phyloP scores from a whole-genome alignment of 1,140 invertebrate species.

The Himalopsyche phryganea region DNA sequence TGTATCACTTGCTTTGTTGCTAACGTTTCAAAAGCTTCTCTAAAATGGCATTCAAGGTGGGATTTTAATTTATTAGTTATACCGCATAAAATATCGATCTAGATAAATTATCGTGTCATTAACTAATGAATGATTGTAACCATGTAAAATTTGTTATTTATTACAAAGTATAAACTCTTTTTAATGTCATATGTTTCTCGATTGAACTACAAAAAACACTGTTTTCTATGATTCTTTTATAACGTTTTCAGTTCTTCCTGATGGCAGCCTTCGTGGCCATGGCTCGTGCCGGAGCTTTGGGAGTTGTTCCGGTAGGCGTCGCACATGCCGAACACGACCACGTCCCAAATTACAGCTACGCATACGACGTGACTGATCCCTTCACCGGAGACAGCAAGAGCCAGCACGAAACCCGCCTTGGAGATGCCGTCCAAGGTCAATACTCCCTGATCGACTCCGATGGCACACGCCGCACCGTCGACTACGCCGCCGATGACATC shows the following conservation, averaged over 20 bases:
- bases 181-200: too few relatives aligned
- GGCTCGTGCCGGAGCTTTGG: conserved; percentile 17
- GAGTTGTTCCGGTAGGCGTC: conserved; percentile 23
- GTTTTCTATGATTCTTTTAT: too few relatives aligned
- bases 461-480: conserved; percentile 55
- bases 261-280: conserved; percentile 36
- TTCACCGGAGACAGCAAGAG: conserved; percentile 61
- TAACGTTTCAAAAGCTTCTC: too few relatives aligned
- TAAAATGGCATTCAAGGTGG: too few relatives aligned
- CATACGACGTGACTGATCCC: conserved; percentile 59
- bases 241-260: conserved; percentile 40
- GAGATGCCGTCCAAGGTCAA: conserved; percentile 58
- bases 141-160: too few relatives aligned
- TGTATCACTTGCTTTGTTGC: too few relatives aligned
- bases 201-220: too few relatives aligned
- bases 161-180: too few relatives aligned
- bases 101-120: too few relatives aligned
- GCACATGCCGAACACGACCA: conserved; percentile 33
- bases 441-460: conserved; percentile 59
- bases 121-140: too few relatives aligned
- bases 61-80: too few relatives aligned
- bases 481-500: conserved; percentile 57
- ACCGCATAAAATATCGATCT: too few relatives aligned
- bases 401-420: conserved; percentile 58
- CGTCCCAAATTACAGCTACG: conserved; percentile 58